A percentile compares a stretch with the other conserved stretches of the same genome.
Conservation (phyloP, 2,797 vertebrate species). For the Gouania willdenowi region DNA sequence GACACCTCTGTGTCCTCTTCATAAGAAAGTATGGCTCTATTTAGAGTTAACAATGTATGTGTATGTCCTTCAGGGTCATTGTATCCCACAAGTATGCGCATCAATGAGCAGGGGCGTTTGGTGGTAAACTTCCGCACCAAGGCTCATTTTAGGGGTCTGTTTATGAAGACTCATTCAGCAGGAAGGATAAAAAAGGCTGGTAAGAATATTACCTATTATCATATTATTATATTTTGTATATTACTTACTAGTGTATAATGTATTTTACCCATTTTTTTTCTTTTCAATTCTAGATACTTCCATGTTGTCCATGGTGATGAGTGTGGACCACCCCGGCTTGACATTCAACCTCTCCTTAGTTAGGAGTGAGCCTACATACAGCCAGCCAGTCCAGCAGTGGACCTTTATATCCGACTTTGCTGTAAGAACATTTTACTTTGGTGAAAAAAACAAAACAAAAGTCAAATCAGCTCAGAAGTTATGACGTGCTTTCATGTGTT, state of each 20-base stretch:
- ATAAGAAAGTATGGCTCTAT: too few relatives aligned
- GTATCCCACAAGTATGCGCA: conserved; percentile 92
- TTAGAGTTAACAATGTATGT: too few relatives aligned
- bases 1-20: too few relatives aligned
- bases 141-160: conserved; percentile 88
- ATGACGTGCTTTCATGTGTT: not conserved
- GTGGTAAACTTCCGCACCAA: conserved; percentile 92
- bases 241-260: too few relatives aligned
- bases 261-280: too few relatives aligned
- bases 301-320: conserved; percentile 84
- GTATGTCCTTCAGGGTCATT: conserved; percentile 76
- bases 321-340: conserved; percentile 81
- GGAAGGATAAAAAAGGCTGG: conserved; percentile 42
- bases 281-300: conserved; percentile 76
- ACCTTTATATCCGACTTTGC: conserved; percentile 90
- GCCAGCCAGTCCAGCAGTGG: conserved; percentile 90
- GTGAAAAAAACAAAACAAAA: not conserved
- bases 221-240: not conserved
- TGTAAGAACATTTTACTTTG: conserved; percentile 64
- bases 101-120: conserved; percentile 87
- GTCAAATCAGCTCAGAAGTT: not conserved
- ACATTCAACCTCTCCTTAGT: conserved; percentile 87
- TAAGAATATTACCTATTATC: conserved; percentile 25
- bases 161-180: conserved; percentile 84
- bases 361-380: conserved; percentile 85